Base-by-base conservation (phyloP, 2,797 vertebrate species). In the Enteromius radiatus region DNA sequence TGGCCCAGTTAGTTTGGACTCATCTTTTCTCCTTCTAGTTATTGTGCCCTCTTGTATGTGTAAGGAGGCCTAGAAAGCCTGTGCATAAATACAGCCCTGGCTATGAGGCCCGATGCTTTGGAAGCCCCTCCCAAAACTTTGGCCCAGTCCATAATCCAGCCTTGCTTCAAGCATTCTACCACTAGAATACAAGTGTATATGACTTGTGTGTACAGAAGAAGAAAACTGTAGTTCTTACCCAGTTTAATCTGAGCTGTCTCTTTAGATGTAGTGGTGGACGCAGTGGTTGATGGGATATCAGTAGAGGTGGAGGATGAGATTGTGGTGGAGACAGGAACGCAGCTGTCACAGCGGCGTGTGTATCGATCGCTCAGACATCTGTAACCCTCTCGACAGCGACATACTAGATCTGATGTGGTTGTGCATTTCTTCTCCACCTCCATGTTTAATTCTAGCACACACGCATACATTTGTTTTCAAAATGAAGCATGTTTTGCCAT, bases 311-410 rank as follows among this genome's bases (percentile, higher is more conserved):
- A 14, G 10, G 38, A 21, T 1, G 0, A 17, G 71, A 3, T 12
- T 17, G 43, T 12, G 54, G 15, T 56, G 45, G 14, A 21, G n/a
- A 26, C 3, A 9, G 23, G 67, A 21, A 21, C 15, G 84, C 90
- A 91, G 0, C 1, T 9, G 1, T 0, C 8, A 67, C 89, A 90
- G 9, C 14, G 73, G 1, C 1, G 0, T 23, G n/a, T 69, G 9
- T 26, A 0, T 56, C 1, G 3, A 23, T 23, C 0, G 1, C 0
- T 0, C 21, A 4, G 1, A 80, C 90, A 91, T 26, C 1, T 1
- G 49, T 31, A 87, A 15, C 88, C 90, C 23, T 61, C 14, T 61
- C 31, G 26, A 75, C 89, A 91, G 15, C 17, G 9, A 68, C 90
- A 91, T 10, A 8, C 69, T n/a, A 87, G 63, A 80, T 91, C 41